Percentiles rank a stretch among this genome's conserved stretches.
These are phyloP conservation scores for Agrilus mali DNA, from an alignment of 2,888 invertebrate genomes.

Conservation along the genomic window DNA sequence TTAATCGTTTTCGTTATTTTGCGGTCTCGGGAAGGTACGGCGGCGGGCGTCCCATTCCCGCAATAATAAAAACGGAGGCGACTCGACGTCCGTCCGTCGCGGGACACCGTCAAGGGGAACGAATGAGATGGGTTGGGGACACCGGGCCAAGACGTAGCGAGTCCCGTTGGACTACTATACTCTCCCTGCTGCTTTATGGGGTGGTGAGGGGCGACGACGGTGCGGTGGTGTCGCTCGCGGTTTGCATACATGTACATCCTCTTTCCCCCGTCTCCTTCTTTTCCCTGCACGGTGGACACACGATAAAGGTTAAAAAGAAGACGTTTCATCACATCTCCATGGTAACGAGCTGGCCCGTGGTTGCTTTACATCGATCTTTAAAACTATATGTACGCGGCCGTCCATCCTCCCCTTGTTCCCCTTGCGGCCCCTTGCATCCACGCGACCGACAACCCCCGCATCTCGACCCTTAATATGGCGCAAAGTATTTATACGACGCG, in stretches of 20 bases:
- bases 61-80: too few relatives aligned
- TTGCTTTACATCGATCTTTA: constrained; percentile 39
- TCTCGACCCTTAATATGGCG: too few relatives aligned
- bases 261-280: constrained; percentile 14
- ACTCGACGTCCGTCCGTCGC: too few relatives aligned
- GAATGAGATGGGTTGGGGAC: too few relatives aligned
- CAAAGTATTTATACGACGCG: too few relatives aligned
- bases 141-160: background rate
- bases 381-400: constrained; percentile 30
- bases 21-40: too few relatives aligned
- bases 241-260: constrained; percentile 19
- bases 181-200: constrained; percentile 1
- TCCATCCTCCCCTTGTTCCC: constrained; percentile 11
- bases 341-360: constrained; percentile 38
- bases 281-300: constrained; percentile 27
- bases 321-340: constrained; percentile 38
- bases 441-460: background rate
- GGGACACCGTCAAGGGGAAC: too few relatives aligned
- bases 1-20: too few relatives aligned
- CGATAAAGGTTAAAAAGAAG: constrained; percentile 37
- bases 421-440: background rate
- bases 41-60: too few relatives aligned
- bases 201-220: constrained; percentile 8
- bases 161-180: too few relatives aligned
- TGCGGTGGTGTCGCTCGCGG: constrained; percentile 25